Percentiles rank a stretch among this genome's conserved stretches.
These are phyloP conservation scores for Anoplophora glabripennis DNA, from an alignment of 1,140 invertebrate species.

Conservation along the genomic window DNA sequence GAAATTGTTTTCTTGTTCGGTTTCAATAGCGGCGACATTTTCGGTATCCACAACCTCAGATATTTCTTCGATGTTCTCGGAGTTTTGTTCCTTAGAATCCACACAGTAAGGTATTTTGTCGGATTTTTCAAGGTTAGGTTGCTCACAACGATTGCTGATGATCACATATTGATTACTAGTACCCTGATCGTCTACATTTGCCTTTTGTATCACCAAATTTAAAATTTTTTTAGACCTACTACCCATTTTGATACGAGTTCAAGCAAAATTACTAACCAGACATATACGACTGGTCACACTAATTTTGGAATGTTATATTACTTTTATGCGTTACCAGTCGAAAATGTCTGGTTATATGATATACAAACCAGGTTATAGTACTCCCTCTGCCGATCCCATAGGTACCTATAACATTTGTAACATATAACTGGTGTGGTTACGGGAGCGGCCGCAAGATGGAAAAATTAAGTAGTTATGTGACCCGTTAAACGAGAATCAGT, in stretches of 20 bases:
- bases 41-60: not conserved
- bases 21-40: not conserved
- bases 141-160: not conserved
- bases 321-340: not conserved
- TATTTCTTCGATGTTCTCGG: not conserved
- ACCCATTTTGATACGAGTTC: not conserved
- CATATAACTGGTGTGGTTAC: no score
- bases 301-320: not conserved
- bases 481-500: no score
- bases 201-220: not conserved
- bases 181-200: not conserved
- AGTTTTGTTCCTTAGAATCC: not conserved
- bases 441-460: no score
- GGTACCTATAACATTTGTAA: no score
- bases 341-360: not conserved
- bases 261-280: not conserved
- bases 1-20: not conserved
- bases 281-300: not conserved
- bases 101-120: not conserved
- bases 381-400: no score
- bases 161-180: not conserved
- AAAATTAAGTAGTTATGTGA: no score
- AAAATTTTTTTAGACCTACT: not conserved
- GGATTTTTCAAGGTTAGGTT: not conserved
- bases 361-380: no score